Percentiles rank a stretch among this genome's conserved stretches.
Evolutionary conservation across 2,797 vertebrate genomes (phyloP).

Genomic region (Aselliscus stoliczkanus): DNA sequence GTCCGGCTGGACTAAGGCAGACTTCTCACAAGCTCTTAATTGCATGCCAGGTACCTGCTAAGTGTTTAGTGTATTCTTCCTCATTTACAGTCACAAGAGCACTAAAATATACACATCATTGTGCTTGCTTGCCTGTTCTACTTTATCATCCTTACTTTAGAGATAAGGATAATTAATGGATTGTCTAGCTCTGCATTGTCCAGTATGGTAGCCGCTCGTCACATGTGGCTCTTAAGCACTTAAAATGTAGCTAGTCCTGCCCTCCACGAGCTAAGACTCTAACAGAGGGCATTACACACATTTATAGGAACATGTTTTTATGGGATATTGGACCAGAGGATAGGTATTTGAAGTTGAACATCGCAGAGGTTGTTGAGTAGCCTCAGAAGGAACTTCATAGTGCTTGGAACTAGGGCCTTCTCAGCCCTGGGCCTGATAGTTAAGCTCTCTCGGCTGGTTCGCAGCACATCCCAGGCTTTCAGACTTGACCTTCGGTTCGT

Average conservation of each 20-base stretch:
- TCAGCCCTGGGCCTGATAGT: background rate
- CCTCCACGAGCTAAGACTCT: background rate
- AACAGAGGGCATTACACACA: background rate
- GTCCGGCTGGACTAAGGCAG: background rate
- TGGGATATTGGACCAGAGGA: background rate
- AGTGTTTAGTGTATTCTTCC: background rate
- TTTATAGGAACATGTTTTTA: background rate
- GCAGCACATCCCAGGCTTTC: background rate
- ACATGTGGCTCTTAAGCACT: background rate
- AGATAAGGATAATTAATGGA: background rate
- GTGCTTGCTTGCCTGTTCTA: background rate
- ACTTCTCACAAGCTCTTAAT: background rate
- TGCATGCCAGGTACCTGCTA: background rate
- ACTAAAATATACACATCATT: background rate
- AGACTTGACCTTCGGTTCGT: background rate
- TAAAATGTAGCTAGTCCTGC: background rate
- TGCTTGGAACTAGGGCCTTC: background rate
- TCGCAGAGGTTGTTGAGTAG: background rate
- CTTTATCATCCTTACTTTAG: background rate
- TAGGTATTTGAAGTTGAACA: background rate
- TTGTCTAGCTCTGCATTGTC: background rate
- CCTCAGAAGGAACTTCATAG: background rate
- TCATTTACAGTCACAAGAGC: background rate
- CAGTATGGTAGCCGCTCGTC: background rate
- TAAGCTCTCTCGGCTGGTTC: background rate